Evolutionary conservation across 2,113 vertebrate species (phyloP).

Genomic region (Calidris pugnax): DNA sequence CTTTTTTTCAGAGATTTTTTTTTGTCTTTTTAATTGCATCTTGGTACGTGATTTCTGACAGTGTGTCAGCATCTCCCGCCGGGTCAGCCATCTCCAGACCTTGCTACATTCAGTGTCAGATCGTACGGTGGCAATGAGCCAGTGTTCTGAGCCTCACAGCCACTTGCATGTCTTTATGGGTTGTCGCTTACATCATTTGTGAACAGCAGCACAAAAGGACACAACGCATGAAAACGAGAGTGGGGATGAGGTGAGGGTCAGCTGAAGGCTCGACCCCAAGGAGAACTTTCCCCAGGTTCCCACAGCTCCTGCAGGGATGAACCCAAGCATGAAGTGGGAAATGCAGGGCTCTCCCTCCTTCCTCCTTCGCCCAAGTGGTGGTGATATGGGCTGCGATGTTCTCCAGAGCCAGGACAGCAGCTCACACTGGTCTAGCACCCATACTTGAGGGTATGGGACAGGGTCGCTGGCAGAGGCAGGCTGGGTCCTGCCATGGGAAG

Average conservation of each 20-base stretch:
- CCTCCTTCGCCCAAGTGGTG: not conserved
- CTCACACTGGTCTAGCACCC: not conserved
- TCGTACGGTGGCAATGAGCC: not conserved
- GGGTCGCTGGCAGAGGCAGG: not conserved
- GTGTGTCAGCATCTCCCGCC: not conserved
- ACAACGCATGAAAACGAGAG: slow-evolving; percentile 53
- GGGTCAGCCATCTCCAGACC: slow-evolving; percentile 24
- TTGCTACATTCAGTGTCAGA: slow-evolving; percentile 58
- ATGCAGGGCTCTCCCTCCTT: not conserved
- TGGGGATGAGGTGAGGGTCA: slow-evolving; percentile 15
- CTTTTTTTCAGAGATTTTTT: not conserved
- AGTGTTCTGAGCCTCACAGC: not conserved
- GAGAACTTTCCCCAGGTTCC: not conserved
- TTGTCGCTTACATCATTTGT: slow-evolving; percentile 41
- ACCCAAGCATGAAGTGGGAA: not conserved
- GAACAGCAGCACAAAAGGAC: slow-evolving; percentile 71
- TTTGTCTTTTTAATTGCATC: slow-evolving; percentile 49
- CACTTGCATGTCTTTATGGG: not conserved
- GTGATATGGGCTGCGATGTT: rapidly evolving
- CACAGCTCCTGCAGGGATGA: not conserved
- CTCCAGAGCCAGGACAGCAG: not conserved
- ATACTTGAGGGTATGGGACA: not conserved
- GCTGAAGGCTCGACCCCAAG: not conserved
- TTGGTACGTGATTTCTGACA: slow-evolving; percentile 34
- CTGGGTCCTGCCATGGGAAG: not conserved